Evolutionary conservation across 2,888 invertebrate genomes (phyloP).

Genomic region (Liposcelis brunnea): DNA sequence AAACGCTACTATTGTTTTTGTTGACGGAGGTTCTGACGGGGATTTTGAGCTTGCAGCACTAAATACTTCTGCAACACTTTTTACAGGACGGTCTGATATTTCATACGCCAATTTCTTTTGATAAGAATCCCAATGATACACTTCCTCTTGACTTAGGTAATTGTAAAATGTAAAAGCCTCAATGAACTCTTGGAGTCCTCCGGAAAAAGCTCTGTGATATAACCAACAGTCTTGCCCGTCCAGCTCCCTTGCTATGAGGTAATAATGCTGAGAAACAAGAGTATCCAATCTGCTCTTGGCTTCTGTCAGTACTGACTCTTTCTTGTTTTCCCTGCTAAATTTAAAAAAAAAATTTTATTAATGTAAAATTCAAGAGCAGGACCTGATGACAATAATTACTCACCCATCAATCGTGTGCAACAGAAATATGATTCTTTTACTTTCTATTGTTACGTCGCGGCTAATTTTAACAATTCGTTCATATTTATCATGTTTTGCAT

Average conservation of each 20-base stretch:
- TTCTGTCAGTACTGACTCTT: conserved; percentile 35
- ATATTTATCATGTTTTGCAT: conserved; percentile 62
- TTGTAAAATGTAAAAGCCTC: conserved; percentile 70
- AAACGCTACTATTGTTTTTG: conserved; percentile 15
- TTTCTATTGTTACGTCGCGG: conserved; percentile 74
- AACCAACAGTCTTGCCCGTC: conserved; percentile 50
- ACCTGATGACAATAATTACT: conserved; percentile 6
- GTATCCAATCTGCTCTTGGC: conserved; percentile 48
- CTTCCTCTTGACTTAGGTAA: conserved; percentile 38
- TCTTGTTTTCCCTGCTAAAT: conserved; percentile 34
- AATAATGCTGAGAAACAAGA: conserved; percentile 40
- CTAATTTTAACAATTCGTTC: conserved; percentile 68
- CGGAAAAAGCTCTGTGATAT: conserved; percentile 46
- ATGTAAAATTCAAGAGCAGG: not conserved
- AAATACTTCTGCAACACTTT: conserved; percentile 12
- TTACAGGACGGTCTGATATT: conserved; percentile 12
- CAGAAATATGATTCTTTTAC: conserved; percentile 75
- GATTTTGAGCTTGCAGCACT: conserved; percentile 15
- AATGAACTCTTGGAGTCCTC: conserved; percentile 57
- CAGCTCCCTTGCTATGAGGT: conserved; percentile 55
- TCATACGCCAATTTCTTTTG: conserved; percentile 34
- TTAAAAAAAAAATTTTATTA: conserved; percentile 10
- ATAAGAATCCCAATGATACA: conserved; percentile 42
- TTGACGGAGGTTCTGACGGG: conserved; percentile 20
- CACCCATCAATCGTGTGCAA: conserved; percentile 55